Base-by-base conservation (phyloP, 92 coral and sea anemone species). In the Meandrina meandrites region DNA sequence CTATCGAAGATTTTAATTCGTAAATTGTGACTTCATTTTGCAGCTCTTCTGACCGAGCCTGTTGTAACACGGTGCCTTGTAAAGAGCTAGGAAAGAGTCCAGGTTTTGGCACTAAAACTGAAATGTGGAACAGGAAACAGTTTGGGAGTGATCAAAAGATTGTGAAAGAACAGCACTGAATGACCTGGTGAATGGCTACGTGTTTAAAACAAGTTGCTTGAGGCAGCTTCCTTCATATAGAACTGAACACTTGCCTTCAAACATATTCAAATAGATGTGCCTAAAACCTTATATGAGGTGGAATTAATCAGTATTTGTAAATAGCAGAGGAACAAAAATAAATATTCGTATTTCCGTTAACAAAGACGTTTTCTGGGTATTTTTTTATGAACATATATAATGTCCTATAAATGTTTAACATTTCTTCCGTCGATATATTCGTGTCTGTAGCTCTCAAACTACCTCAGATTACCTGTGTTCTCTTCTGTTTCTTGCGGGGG, bases 21-120 rank as follows among this genome's bases (percentile, higher is more conserved):
- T 71, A 71, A 17, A 34, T 79, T 57, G 21, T 22, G 60, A 24
- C 53, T 72, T 74, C 27, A 73, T 84, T 73, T 74, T 58, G 21
- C 79, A 84, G 87, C 70, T 84, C 15, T 84, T 84, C 80, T 84
- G 81, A 84, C 37, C 35, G 32, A 21, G 7, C 28, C 6, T 67
- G 57, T 16, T 24, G 30, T 8, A 73, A 40, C 50, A 73, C 34
- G n/a, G 11, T 34, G 83, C 18, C 58, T 19, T 36, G 28, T 60
- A 8, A 57, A 27, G 62, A 30, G 82, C 58, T 16, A 24, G 48
- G 56, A 19, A 79, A 18, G 30, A 57, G 8, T n/a, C 69, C 0
- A 1, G 30, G 54, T 54, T 15, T 54, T 15, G 60, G 21, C 4
- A 35, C 14, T 27, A 27, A n/a, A 12, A 27, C 35, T 66, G 71